A percentile compares a stretch with the other conserved stretches of the same genome.
Conservation (phyloP, 2,797 vertebrate species). For the Thaleichthys pacificus region DNA sequence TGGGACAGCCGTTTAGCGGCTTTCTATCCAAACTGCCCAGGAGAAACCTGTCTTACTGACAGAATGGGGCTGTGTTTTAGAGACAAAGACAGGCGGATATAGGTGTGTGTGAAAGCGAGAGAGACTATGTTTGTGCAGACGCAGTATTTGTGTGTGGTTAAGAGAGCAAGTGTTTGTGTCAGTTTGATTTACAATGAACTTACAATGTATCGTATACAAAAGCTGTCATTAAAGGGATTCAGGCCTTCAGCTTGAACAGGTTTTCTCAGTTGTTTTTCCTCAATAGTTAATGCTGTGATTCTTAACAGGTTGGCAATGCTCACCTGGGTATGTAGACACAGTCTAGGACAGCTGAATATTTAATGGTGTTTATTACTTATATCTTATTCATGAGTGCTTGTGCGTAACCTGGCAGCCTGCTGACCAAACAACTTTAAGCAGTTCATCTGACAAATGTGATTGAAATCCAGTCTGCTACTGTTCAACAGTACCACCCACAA, state of each 20-base stretch:
- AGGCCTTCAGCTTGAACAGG: too few species aligned
- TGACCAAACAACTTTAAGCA: not conserved
- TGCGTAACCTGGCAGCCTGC: not conserved
- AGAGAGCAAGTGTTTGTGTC: too few species aligned
- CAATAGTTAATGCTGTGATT: not conserved
- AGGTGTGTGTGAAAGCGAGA: not conserved
- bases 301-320: not conserved
- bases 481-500: not conserved
- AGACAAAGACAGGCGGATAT: not conserved
- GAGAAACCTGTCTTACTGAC: not conserved
- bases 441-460: conserved; percentile 3
- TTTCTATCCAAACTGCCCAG: too few species aligned
- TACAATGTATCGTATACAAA: too few species aligned
- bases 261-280: too few species aligned
- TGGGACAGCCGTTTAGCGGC: not conserved
- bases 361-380: conserved; percentile 16
- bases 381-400: conserved; percentile 13
- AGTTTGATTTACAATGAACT: too few species aligned
- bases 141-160: too few species aligned
- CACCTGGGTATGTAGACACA: not conserved
- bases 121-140: not conserved
- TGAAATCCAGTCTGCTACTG: too few species aligned
- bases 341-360: conserved; percentile 6
- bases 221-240: too few species aligned
- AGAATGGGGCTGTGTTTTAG: not conserved